phyloP scores from a whole-genome alignment of 2,113 vertebrate species.

The Pogonocichla stellata region DNA sequence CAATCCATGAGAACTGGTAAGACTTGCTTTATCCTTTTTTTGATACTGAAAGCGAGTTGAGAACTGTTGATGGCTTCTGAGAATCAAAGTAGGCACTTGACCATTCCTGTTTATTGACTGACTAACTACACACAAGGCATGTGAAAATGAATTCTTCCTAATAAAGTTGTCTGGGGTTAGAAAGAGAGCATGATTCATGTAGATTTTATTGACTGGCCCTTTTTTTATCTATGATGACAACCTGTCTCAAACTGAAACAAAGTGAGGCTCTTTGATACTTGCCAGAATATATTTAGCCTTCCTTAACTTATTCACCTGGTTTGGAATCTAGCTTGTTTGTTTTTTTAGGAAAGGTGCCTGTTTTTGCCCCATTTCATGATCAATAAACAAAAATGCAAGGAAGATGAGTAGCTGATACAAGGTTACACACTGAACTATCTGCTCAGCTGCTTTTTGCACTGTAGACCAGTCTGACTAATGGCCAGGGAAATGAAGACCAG shows the following conservation, averaged over 20 bases:
- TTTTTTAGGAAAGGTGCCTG: not conserved
- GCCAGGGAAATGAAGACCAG: not conserved
- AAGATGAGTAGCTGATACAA: not conserved
- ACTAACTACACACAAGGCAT: not conserved
- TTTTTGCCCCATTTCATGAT: slow-evolving; percentile 1
- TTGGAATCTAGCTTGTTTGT: not conserved
- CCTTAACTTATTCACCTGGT: not conserved
- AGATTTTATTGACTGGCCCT: not conserved
- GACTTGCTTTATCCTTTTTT: not conserved
- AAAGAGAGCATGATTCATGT: not conserved
- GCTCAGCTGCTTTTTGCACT: not conserved
- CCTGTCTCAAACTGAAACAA: not conserved
- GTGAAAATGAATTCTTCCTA: not conserved
- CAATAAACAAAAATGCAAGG: not conserved
- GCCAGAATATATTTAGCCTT: slow-evolving; percentile 12
- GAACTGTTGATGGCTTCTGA: not conserved
- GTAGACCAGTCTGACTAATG: not conserved
- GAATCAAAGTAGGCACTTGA: not conserved
- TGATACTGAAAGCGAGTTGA: not conserved
- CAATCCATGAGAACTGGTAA: not conserved
- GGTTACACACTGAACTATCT: not conserved
- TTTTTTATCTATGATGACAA: not conserved
- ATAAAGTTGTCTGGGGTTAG: not conserved
- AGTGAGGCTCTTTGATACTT: not conserved
- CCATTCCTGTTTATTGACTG: not conserved